Conservation (phyloP, 1,140 invertebrate species). For the Diploscapter pachys region DNA sequence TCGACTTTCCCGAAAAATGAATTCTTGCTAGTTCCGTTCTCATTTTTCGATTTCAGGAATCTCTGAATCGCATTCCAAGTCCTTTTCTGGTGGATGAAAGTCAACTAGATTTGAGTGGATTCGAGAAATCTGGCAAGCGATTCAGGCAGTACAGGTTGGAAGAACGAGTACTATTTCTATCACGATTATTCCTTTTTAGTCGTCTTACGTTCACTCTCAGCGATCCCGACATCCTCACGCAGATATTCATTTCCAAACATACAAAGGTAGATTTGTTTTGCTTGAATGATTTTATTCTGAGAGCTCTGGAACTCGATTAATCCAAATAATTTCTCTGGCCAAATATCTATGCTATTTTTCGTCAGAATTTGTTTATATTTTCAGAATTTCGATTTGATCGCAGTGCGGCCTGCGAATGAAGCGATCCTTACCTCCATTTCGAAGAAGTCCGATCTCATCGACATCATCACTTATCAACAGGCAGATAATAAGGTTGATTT, state of each 20-base stretch:
- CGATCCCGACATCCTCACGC: slow-evolving; percentile 19
- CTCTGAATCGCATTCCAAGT: slow-evolving; percentile 42
- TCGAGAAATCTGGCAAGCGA: slow-evolving; percentile 44
- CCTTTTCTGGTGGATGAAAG: slow-evolving; percentile 49
- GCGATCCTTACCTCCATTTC: slow-evolving; percentile 48
- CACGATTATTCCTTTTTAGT: slow-evolving; percentile 35
- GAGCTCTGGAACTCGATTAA: background rate
- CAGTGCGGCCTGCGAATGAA: slow-evolving; percentile 49
- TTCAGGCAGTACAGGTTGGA: slow-evolving; percentile 54
- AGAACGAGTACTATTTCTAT: background rate
- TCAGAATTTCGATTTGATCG: slow-evolving; percentile 53
- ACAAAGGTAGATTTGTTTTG: too few species aligned
- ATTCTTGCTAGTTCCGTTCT: too few species aligned
- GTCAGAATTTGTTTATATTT: background rate
- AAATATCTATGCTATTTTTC: too few species aligned
- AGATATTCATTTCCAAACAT: too few species aligned
- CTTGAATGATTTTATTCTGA: too few species aligned
- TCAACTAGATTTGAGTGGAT: slow-evolving; percentile 40
- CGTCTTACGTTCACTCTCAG: slow-evolving; percentile 50
- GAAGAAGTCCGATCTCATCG: slow-evolving; percentile 44
- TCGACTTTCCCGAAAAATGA: too few species aligned
- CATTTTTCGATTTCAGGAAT: background rate
- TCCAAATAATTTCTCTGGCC: slow-evolving; percentile 6
- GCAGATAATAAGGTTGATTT: slow-evolving; percentile 13
- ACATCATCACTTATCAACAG: slow-evolving; percentile 36